Evolutionary conservation across 2,888 invertebrate genomes (phyloP).

Genomic region (Macroteleia sp.): DNA sequence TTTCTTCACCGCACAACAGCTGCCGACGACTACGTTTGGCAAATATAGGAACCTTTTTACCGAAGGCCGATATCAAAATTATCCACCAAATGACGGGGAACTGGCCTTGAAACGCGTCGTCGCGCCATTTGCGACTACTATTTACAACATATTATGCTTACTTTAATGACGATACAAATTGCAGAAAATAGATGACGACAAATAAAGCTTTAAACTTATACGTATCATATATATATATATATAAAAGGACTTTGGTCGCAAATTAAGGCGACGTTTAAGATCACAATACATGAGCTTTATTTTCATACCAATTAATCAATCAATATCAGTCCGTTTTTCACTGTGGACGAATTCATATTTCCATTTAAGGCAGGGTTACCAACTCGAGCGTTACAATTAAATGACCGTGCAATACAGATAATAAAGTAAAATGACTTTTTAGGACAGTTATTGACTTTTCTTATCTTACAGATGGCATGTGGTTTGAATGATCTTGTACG

Average conservation of each 20-base stretch:
- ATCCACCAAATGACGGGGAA: too few relatives aligned
- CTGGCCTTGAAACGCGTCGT: constrained; percentile 38
- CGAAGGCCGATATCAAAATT: constrained; percentile 41
- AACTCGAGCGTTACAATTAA: background rate
- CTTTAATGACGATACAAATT: constrained; percentile 19
- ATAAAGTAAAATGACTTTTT: background rate
- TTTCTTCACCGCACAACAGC: constrained; percentile 64
- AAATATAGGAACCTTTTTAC: constrained; percentile 56
- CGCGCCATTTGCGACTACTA: constrained; percentile 35
- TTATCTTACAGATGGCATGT: constrained; percentile 1
- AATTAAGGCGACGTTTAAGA: constrained; percentile 32
- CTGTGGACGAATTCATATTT: background rate
- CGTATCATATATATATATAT: too few relatives aligned
- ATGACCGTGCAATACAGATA: background rate
- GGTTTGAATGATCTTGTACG: constrained; percentile 62
- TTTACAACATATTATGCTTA: constrained; percentile 22
- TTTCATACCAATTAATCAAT: too few relatives aligned
- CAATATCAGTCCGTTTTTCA: too few relatives aligned
- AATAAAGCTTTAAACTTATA: constrained; percentile 29
- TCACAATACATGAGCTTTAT: constrained; percentile 14
- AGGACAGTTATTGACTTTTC: constrained; percentile 31
- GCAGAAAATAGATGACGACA: constrained; percentile 12
- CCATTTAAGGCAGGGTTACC: constrained; percentile 27
- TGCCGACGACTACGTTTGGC: constrained; percentile 49
- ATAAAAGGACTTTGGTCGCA: constrained; percentile 27